Conservation (phyloP, 2,888 invertebrate species). For the Entomobrya proxima region DNA sequence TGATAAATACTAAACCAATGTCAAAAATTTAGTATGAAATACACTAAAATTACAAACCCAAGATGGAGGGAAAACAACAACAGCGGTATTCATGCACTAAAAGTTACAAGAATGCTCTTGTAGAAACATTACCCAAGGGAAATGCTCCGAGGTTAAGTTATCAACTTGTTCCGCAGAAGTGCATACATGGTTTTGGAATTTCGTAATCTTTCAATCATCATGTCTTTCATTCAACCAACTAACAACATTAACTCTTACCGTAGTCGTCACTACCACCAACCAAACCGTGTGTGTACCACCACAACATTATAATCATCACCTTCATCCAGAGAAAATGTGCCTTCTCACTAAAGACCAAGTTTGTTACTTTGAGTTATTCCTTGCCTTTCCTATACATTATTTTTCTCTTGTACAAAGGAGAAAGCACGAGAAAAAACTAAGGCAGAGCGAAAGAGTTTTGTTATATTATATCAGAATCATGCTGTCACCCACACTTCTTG, state of each 20-base stretch:
- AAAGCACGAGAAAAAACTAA: background rate
- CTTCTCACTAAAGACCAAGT: conserved; percentile 18
- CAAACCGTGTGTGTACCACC: background rate
- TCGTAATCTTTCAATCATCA: conserved; percentile 65
- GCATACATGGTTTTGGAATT: conserved; percentile 54
- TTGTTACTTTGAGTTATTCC: conserved; percentile 37
- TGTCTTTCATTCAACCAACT: conserved; percentile 55
- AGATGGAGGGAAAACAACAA: too few relatives aligned
- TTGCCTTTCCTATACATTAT: conserved; percentile 26
- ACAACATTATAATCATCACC: conserved; percentile 35
- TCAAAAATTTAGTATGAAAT: too few relatives aligned
- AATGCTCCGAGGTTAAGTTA: conserved; percentile 51
- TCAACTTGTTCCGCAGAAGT: conserved; percentile 50
- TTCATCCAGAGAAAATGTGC: background rate
- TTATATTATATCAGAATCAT: conserved; percentile 60
- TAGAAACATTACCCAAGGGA: conserved; percentile 53
- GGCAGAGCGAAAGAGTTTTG: conserved; percentile 46
- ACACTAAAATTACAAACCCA: too few relatives aligned
- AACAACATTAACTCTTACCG: conserved; percentile 25
- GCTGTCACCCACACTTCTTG: conserved; percentile 64
- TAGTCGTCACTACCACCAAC: conserved; percentile 9
- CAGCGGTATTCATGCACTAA: background rate
- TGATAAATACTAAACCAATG: too few relatives aligned
- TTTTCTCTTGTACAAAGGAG: background rate
- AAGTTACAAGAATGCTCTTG: conserved; percentile 31